A percentile compares a stretch with the other conserved stretches of the same genome.
These are phyloP conservation scores for Thecophora atra DNA, from an alignment of 2,888 invertebrate species.

Conservation along the genomic window DNA sequence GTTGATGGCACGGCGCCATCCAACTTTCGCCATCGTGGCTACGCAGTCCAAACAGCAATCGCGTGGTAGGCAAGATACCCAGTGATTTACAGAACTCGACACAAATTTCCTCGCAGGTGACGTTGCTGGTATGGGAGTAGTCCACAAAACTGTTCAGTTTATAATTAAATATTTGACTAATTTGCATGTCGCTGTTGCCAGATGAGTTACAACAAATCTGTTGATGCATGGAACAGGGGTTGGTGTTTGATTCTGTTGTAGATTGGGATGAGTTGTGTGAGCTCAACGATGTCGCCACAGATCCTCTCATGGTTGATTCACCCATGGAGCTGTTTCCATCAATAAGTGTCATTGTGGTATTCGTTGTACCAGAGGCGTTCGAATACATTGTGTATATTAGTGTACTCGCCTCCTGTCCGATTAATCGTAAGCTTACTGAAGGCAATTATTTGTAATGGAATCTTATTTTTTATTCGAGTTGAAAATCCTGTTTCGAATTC, in stretches of 20 bases:
- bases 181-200: slow-evolving; percentile 44
- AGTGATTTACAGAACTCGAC: slow-evolving; percentile 76
- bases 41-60: slow-evolving; percentile 81
- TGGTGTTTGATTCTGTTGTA: background rate
- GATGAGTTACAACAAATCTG: background rate
- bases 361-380: slow-evolving; percentile 46
- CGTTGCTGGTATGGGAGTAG: slow-evolving; percentile 46
- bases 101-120: slow-evolving; percentile 75
- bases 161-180: slow-evolving; percentile 57
- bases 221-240: background rate
- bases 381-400: slow-evolving; percentile 27
- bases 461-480: slow-evolving; percentile 8
- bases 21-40: slow-evolving; percentile 72
- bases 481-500: slow-evolving; percentile 41
- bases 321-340: slow-evolving; percentile 50
- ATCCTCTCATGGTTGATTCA: slow-evolving; percentile 34
- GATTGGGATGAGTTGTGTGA: slow-evolving; percentile 39
- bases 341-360: slow-evolving; percentile 48
- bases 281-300: slow-evolving; percentile 44
- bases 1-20: slow-evolving; percentile 73
- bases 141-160: slow-evolving; percentile 51
- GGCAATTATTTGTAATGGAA: slow-evolving; percentile 30
- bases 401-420: too few species aligned
- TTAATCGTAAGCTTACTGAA: background rate
- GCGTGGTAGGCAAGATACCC: slow-evolving; percentile 78